Base-by-base conservation (phyloP, 2,113 vertebrate genomes). In the Seriola rivoliana region DNA sequence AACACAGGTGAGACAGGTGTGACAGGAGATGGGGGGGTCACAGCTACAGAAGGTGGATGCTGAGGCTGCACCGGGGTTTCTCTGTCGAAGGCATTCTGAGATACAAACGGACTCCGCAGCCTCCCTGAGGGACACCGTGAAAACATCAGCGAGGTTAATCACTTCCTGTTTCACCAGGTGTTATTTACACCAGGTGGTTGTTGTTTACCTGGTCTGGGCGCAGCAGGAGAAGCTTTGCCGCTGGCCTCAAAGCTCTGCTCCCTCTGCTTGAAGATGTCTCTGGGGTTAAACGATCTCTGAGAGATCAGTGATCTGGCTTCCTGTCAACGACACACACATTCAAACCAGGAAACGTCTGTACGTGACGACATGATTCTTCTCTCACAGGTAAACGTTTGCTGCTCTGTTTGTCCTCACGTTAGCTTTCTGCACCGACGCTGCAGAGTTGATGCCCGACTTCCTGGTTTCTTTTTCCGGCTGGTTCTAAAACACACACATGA, bases 241-340 rank as follows among this genome's bases (percentile, higher is more conserved):
- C 78, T 85, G 3, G 46, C 85, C 0, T 95, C 89, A n/a, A 86
- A 68, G 0, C 92, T 94, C 84, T 89, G 94, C 93, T 98, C 97
- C 88, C 79, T 95, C 81, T 97, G 96, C 76, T 86, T 95, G 91
- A 99, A 99, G 55, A 98, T 87, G 38, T 99, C 97, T 0, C 96
- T 94, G 3, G 97, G 96, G 71, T 98, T 97, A 44, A 95, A 75
- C 0, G 95, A 79, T 16, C 95, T 92, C 91, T 96, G 96, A 0
- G 96, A 95, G 0, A 97, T 92, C 75, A 97, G 76, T 0, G 92
- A 88, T 0, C 94, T 93, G 0, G 97, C 94, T 82, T 97, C 96
- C 97, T 98, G 92, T 6, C 29, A 44, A 63, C 12, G 1, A 81
- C n/a, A 65, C 10, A 4, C 6, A 55, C 8, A 32, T 19, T 3